These are phyloP conservation scores for Ictalurus punctatus DNA, from an alignment of 2,113 vertebrate species.

Conservation along the genomic window DNA sequence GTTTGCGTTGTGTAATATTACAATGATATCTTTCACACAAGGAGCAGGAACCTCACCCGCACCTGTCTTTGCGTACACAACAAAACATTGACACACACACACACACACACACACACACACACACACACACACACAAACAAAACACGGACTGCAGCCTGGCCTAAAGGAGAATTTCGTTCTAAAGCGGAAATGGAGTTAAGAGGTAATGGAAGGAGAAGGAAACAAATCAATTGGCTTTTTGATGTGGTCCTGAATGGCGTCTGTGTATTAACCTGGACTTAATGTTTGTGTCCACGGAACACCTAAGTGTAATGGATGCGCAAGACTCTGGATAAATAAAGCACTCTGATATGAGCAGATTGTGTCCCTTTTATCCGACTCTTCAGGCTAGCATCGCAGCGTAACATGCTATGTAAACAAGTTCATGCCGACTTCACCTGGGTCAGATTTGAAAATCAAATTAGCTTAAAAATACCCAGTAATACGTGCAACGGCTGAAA, in stretches of 20 bases:
- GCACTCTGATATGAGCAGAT: background rate
- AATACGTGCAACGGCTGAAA: background rate
- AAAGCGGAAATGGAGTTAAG: background rate
- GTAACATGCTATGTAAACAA: background rate
- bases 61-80: conserved; percentile 24
- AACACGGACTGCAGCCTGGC: background rate
- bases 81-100: background rate
- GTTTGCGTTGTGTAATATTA: background rate
- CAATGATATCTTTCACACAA: background rate
- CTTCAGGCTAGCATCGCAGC: background rate
- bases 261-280: background rate
- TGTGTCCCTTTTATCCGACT: background rate
- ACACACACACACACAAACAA: background rate
- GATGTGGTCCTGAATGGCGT: background rate
- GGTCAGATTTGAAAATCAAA: conserved; percentile 18
- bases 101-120: background rate
- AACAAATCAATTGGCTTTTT: conserved; percentile 13
- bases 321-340: background rate
- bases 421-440: background rate
- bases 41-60: background rate
- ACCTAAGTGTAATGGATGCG: background rate
- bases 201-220: background rate
- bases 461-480: background rate
- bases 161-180: background rate
- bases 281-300: background rate